phyloP scores from a whole-genome alignment of 2,113 vertebrate genomes.

The Illadopsis cleaveri region DNA sequence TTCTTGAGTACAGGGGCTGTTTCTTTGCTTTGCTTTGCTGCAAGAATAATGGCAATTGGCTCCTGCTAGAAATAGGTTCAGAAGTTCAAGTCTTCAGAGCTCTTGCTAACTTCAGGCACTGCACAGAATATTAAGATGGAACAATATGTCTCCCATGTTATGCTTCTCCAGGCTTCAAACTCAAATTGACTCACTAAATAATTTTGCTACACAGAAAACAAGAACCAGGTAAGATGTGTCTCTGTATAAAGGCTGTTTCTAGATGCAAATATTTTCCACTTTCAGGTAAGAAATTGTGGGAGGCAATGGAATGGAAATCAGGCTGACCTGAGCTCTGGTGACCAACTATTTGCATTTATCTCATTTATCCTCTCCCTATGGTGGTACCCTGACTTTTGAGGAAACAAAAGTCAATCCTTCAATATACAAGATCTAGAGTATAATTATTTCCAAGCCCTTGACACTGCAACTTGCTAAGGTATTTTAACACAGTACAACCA shows the following conservation, averaged over 20 bases:
- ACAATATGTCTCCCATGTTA: neutral
- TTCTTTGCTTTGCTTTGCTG: neutral
- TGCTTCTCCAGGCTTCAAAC: neutral
- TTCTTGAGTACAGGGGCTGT: neutral
- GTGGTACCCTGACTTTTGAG: neutral
- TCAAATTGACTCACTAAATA: neutral
- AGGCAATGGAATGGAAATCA: neutral
- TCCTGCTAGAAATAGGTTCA: constrained; percentile 33
- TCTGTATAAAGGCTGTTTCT: neutral
- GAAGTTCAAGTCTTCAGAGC: constrained; percentile 30
- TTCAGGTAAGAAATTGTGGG: neutral
- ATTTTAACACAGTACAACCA: neutral
- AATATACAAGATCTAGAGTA: neutral
- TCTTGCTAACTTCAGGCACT: neutral
- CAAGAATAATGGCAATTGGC: neutral
- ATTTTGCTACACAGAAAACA: neutral
- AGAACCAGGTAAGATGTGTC: neutral
- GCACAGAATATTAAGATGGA: constrained; percentile 26
- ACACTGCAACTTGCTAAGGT: neutral
- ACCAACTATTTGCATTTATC: neutral
- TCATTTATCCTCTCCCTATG: neutral
- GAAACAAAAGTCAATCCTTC: neutral
- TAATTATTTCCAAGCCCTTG: neutral
- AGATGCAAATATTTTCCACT: neutral
- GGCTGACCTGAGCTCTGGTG: neutral